Percentiles rank a stretch among this genome's conserved stretches.
phyloP scores from a whole-genome alignment of 2,888 invertebrate species.

The Amphimallon solstitiale region DNA sequence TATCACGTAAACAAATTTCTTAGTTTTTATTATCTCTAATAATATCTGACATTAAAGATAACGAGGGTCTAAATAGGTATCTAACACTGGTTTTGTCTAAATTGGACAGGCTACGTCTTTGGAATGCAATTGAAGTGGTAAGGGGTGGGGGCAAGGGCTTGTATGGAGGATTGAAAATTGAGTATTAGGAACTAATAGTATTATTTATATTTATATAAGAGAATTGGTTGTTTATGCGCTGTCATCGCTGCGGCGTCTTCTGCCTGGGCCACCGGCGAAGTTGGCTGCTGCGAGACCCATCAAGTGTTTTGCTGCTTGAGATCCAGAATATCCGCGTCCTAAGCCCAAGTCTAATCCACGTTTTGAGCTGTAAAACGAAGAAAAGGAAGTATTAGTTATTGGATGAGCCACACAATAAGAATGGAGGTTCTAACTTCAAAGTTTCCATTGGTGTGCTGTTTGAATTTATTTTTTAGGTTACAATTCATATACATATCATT shows the following conservation, averaged over 20 bases:
- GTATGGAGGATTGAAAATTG: not conserved
- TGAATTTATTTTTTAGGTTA: too few species aligned
- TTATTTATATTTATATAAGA: constrained; percentile 27
- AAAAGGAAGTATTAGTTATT: not conserved
- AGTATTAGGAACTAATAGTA: constrained; percentile 42
- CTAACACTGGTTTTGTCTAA: not conserved
- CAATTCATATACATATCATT: too few species aligned
- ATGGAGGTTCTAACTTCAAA: too few species aligned
- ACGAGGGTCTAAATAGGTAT: too few species aligned
- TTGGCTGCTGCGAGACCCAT: constrained; percentile 92
- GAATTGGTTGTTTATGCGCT: constrained; percentile 51
- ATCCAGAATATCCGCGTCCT: constrained; percentile 88
- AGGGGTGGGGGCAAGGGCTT: not conserved
- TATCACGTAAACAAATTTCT: too few species aligned
- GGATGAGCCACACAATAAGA: not conserved
- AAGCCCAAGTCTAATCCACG: constrained; percentile 89
- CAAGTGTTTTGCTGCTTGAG: constrained; percentile 90
- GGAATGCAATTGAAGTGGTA: too few species aligned
- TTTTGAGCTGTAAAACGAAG: constrained; percentile 73
- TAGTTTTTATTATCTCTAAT: too few species aligned
- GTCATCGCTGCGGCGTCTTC: constrained; percentile 78
- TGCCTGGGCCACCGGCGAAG: constrained; percentile 88
- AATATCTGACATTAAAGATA: too few species aligned
- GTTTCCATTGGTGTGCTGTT: too few species aligned
- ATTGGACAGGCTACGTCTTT: constrained; percentile 1